A percentile compares a stretch with the other conserved stretches of the same genome.
Conservation (phyloP, 2,888 invertebrate genomes). For the Caenorhabditis japonica region DNA sequence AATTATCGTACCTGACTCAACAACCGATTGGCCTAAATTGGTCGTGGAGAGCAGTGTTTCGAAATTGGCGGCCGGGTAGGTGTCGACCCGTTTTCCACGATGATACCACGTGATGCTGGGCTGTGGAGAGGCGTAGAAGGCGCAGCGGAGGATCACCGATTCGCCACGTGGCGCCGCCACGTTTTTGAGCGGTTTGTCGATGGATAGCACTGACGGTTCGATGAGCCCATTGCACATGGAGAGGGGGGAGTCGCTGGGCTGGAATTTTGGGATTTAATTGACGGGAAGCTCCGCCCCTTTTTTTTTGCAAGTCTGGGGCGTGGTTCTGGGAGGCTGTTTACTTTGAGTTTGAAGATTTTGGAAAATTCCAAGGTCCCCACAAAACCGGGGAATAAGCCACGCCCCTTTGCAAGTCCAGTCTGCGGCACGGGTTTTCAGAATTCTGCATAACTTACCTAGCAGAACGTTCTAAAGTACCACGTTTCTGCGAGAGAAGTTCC, state of each 20-base stretch:
- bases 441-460: no score
- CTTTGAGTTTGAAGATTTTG: no score
- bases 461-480: no score
- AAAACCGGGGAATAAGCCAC: no score
- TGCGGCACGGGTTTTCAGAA: no score
- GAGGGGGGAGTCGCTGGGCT: constrained; percentile 7
- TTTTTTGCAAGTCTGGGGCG: no score
- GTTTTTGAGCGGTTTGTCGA: constrained; percentile 31
- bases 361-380: no score
- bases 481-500: no score
- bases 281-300: no score
- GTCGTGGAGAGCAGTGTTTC: constrained; percentile 42
- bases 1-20: constrained; percentile 40
- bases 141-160: constrained; percentile 17
- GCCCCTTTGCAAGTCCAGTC: no score
- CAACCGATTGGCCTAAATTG: constrained; percentile 48
- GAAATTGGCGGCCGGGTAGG: constrained; percentile 42
- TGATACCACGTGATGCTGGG: constrained; percentile 55
- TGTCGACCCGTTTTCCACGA: constrained; percentile 44
- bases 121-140: constrained; percentile 44
- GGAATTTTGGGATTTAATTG: no score
- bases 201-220: constrained; percentile 18
- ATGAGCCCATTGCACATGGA: constrained; percentile 22
- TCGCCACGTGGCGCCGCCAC: constrained; percentile 16
- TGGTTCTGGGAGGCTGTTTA: no score